phyloP scores from a whole-genome alignment of 1,140 invertebrate genomes.

The Drosophila busckii region DNA sequence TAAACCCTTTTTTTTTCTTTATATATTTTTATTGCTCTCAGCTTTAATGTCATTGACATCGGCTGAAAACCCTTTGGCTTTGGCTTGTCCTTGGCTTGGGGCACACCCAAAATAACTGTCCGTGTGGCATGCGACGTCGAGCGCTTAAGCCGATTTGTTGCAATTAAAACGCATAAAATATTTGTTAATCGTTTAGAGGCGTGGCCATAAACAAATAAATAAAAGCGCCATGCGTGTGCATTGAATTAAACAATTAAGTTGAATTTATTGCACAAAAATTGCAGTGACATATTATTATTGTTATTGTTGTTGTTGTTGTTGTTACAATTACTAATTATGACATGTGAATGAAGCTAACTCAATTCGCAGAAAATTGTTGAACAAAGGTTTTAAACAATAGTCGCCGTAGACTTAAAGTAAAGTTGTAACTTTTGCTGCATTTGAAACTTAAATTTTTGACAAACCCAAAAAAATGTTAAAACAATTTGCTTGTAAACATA shows the following conservation, averaged over 20 bases:
- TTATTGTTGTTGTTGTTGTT: too few species aligned
- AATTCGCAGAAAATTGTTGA: too few species aligned
- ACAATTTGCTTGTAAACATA: slow-evolving; percentile 49
- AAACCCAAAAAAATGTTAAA: slow-evolving; percentile 31
- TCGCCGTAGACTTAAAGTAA: too few species aligned
- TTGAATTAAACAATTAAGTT: too few species aligned
- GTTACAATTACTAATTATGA: too few species aligned
- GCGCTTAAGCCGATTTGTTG: slow-evolving; percentile 45
- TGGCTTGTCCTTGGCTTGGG: slow-evolving; percentile 27
- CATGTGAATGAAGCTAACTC: too few species aligned
- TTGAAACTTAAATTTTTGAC: too few species aligned
- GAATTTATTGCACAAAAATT: too few species aligned
- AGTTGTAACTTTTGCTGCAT: too few species aligned
- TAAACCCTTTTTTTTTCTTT: not conserved
- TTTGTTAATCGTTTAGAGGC: slow-evolving; percentile 35
- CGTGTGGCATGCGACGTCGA: not conserved
- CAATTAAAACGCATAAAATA: slow-evolving; percentile 42
- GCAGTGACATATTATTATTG: too few species aligned
- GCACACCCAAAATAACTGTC: slow-evolving; percentile 1
- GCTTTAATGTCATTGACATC: slow-evolving; percentile 26
- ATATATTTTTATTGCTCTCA: not conserved
- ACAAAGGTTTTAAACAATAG: too few species aligned
- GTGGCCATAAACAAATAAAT: slow-evolving; percentile 3
- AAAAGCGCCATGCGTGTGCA: not conserved
- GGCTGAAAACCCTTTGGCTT: slow-evolving; percentile 17